Evolutionary conservation across 2,113 vertebrate species (phyloP).

Genomic region (Rhinogobius similis): DNA sequence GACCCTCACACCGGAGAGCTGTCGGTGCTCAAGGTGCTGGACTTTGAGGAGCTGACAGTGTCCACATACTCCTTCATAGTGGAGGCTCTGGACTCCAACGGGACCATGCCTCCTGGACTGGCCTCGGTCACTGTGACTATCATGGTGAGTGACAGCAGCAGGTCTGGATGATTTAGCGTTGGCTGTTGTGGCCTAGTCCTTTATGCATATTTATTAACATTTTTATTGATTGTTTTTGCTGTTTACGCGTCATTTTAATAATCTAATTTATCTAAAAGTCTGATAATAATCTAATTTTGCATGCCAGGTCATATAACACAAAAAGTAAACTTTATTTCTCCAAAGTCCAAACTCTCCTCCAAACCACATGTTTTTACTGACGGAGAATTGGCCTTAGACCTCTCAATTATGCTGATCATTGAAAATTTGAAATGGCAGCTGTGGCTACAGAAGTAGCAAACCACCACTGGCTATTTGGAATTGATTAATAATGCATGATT

Average conservation of each 20-base stretch:
- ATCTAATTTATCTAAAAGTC: no score
- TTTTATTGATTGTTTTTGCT: no score
- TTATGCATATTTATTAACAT: no score
- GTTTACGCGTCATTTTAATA: no score
- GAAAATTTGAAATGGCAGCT: background rate
- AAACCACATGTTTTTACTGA: no score
- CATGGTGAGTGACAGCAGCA: slow-evolving; percentile 48
- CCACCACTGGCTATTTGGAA: background rate
- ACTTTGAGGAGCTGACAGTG: slow-evolving; percentile 87
- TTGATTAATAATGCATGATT: background rate
- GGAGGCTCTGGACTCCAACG: slow-evolving; percentile 85
- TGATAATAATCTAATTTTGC: no score
- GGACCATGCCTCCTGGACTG: slow-evolving; percentile 88
- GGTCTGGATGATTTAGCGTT: background rate
- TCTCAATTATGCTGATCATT: background rate
- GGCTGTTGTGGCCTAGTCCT: no score
- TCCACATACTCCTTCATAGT: slow-evolving; percentile 86
- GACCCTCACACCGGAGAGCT: slow-evolving; percentile 85
- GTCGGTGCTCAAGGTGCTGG: slow-evolving; percentile 82
- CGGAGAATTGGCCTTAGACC: no score
- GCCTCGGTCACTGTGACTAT: slow-evolving; percentile 64
- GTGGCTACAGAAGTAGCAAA: background rate
- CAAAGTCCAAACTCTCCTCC: no score
- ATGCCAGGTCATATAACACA: no score
- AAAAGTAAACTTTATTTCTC: no score